Base-by-base conservation (phyloP, 2,797 vertebrate genomes). In the Diceros bicornis region DNA sequence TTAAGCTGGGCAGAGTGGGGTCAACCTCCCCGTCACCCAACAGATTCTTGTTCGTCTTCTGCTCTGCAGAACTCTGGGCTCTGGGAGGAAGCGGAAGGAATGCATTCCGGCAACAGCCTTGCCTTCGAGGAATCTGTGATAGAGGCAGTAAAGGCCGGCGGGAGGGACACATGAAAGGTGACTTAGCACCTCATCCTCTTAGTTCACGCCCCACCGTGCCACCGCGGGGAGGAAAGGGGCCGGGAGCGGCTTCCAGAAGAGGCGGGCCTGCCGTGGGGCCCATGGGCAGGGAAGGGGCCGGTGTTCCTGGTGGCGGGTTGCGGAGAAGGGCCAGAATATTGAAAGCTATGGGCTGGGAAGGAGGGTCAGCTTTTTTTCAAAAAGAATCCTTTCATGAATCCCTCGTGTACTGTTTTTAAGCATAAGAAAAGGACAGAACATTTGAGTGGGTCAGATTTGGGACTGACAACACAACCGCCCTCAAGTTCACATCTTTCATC, bases 361-460 rank as follows among this genome's bases (percentile, higher is more conserved):
- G 47, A 16, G 52, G 8, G 3, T 2, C 37, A 1, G 29, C 11
- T 14, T 59, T 10, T 50, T 44, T 69, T 34, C 17, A 6, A n/a
- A 21, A 13, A 69, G n/a, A 27, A 44, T 77, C 52, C 27, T 68
- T 59, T 12, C 41, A 7, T 1, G 17, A n/a, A 6, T 6, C 7
- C 0, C 23, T 12, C 0, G 0, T 29, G 44, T 7, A 2, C 64
- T 1, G 1, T 10, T 29, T 79, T 72, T 12, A 50, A n/a, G 64
- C 32, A 1, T 1, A 9, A 50, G 72, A 5, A 12, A 61, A 81
- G 75, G 74, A 11, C 27, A 37, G 82, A 55, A 1, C 1, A 3
- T 18, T 6, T 2, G 10, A 20, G 27, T 0, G 47, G 23, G 64
- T 16, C 9, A 4, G 61, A 8, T 14, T 16, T 6, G 37, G 77